Base-by-base conservation (phyloP, 2,888 invertebrate species). In the Syrphus vitripennis region DNA sequence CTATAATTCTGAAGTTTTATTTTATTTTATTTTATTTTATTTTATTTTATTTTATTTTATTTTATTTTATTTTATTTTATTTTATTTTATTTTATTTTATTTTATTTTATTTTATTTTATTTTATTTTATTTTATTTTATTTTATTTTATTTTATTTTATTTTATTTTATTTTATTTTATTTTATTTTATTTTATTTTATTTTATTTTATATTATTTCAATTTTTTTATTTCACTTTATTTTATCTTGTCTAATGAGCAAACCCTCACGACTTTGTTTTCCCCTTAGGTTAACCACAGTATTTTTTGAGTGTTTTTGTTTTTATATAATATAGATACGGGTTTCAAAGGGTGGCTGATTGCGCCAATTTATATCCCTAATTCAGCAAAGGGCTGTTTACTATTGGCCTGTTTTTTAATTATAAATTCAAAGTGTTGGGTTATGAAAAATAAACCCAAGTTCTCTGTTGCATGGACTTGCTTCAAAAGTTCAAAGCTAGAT, bases 381-480 rank as follows among this genome's bases (percentile, higher is more conserved):
- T 75, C 40, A 50, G 50, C 70, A 59, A 50, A 16, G 45, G 67
- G 53, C 67, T 84, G 84, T 76, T 84, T 76, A 80, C 81, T 81
- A 48, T 76, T 77, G 55, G 65, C 67, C 61, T 81, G 67, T 19
- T 75, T 55, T 77, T 81, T 77, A 76, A 84, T 76, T 81, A 72
- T 48, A 84, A 84, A 81, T 81, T 76, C 76, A 81, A 84, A 84
- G 76, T 82, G 81, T 59, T 59, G 31, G 24, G 21, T 9, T 50
- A 16, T 24, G 19, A 10, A 21, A 34, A 67, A 34, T 21, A 21
- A 14, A 59, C 4, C 14, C 0, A 6, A 6, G 4, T 2, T 2
- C 9, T 45, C 2, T 45, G 50, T 50, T n/a, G 12, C 50, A 50
- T 14, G 24, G 1, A 26, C 14, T 4, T n/a, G 24, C 24, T 21